Conservation (phyloP, 2,888 invertebrate genomes). For the Drosophila maculinotata region DNA sequence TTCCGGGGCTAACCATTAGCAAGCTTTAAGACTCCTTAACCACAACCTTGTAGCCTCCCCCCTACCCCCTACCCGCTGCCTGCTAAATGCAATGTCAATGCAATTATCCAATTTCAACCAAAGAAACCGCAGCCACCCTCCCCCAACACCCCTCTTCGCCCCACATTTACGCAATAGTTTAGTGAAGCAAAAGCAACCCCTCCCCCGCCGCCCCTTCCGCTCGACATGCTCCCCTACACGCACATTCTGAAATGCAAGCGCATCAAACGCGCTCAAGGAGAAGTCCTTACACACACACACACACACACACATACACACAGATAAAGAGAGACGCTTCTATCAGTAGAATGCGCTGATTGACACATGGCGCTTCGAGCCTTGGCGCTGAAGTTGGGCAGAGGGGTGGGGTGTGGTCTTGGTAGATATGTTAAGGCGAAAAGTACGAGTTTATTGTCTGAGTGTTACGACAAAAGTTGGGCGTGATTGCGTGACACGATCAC, state of each 20-base stretch:
- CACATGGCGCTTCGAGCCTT: constrained; percentile 49
- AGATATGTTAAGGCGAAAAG: constrained; percentile 18
- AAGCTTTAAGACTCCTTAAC: not conserved
- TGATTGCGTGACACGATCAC: not conserved
- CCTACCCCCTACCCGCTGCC: not conserved
- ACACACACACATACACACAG: constrained; percentile 1
- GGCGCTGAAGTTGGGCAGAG: not conserved
- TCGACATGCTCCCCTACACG: not conserved
- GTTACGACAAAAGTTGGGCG: not conserved
- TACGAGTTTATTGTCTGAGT: constrained; percentile 55
- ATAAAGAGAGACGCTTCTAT: constrained; percentile 2
- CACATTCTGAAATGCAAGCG: constrained; percentile 41
- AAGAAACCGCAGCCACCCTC: constrained; percentile 17
- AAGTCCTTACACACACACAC: constrained; percentile 44
- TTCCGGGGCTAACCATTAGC: constrained; percentile 11
- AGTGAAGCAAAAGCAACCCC: constrained; percentile 46
- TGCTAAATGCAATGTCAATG: constrained; percentile 48
- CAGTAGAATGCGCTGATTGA: constrained; percentile 65
- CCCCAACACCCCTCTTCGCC: not conserved
- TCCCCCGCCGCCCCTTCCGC: not conserved
- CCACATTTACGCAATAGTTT: constrained; percentile 47
- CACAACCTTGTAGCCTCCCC: not conserved
- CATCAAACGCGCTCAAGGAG: constrained; percentile 63
- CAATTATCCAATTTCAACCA: constrained; percentile 58
- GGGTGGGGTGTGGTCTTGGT: not conserved